Evolutionary conservation across 1,140 invertebrate genomes (phyloP).

Genomic region (Aphidius gifuensis): DNA sequence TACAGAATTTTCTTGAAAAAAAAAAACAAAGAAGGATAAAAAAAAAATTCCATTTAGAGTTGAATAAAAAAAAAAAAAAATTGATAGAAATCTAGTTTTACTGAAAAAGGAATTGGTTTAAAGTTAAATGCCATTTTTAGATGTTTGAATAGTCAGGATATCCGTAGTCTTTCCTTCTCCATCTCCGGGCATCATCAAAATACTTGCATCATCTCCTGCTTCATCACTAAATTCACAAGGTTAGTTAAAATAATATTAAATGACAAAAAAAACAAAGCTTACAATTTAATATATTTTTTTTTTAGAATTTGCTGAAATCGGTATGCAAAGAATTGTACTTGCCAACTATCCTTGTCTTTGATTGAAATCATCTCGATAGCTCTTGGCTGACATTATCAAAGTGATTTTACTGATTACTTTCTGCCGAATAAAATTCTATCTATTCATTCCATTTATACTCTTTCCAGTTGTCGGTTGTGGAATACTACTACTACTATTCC

Average conservation of each 20-base stretch:
- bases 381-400: neutral
- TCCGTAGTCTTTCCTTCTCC: constrained; percentile 20
- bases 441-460: neutral
- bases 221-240: neutral
- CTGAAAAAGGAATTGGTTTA: constrained; percentile 13
- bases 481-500: too few relatives aligned
- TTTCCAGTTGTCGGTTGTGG: too few relatives aligned
- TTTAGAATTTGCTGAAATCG: too few relatives aligned
- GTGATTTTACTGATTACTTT: constrained; percentile 10
- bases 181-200: constrained; percentile 7
- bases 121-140: constrained; percentile 20
- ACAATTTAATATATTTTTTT: too few relatives aligned
- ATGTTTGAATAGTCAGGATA: constrained; percentile 23
- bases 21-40: constrained; percentile 2
- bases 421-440: neutral
- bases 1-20: neutral
- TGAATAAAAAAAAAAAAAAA: neutral
- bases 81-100: constrained; percentile 10
- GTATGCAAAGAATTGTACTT: too few relatives aligned
- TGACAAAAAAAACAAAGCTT: too few relatives aligned
- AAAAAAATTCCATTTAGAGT: constrained; percentile 4
- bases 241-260: too few relatives aligned
- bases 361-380: neutral
- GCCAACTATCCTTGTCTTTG: neutral
- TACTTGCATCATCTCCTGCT: constrained; percentile 1